Base-by-base conservation (phyloP, 2,113 vertebrate species). In the Otus sunia region DNA sequence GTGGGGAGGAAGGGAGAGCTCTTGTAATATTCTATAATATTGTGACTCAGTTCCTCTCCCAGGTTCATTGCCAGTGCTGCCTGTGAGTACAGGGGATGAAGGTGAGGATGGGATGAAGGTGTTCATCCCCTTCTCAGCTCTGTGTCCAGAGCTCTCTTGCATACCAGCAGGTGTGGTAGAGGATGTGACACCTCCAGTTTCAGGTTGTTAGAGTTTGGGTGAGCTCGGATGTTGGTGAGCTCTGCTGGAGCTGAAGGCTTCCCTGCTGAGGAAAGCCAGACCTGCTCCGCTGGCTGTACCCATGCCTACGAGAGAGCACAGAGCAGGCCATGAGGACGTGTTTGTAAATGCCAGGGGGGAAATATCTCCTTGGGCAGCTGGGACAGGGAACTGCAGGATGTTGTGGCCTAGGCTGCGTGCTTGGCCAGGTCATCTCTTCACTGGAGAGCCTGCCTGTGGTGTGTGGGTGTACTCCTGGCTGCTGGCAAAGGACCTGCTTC, bases 291-390 rank as follows among this genome's bases (percentile, higher is more conserved):
- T 63, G 83, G 36, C 56, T 67, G 80, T 71, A n/a, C 29, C 63
- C 0, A 0, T n/a, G 45, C 11, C 43, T 81, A 17, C 11, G 43
- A 7, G 59, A 56, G 34, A 47, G 71, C 18, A 2, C 5, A 17
- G 50, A 50, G 66, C 88, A 69, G 43, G 23, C 47, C 12, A 16
- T 8, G 45, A 67, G 64, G 43, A 49, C 0, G 15, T 29, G 50
- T 30, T 89, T 39, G 36, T 62, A 56, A 60, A 39, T 49, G 37
- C 45, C 4, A 12, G 32, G 21, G 29, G 83, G 67, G n/a, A 49
- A 34, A 41, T 49, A 63, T 18, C 79, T 7, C 3, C 74, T 52
- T 63, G 62, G 59, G 49, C 53, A 68, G 53, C 64, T 30, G 66
- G 41, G 32, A 13, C 50, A 66, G 73, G 83, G 18, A n/a, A 4